Base-by-base conservation (phyloP, 1,140 invertebrate species). In the Bombus balteatus region DNA sequence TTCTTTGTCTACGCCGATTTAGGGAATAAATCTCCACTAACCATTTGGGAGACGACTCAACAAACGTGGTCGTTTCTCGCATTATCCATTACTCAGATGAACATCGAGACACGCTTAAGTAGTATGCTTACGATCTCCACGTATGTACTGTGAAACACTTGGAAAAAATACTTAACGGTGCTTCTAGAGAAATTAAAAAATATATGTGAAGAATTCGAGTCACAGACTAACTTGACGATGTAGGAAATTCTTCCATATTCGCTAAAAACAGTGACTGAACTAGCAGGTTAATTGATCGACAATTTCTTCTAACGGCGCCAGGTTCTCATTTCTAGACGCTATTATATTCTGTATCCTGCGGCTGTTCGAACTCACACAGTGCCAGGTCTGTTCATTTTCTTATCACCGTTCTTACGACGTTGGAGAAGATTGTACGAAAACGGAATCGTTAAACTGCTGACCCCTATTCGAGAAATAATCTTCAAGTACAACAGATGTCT, bases 271-370 rank as follows among this genome's bases (percentile, higher is more conserved):
- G 86, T 92, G 92, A 92, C 89, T 90, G 89, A 92, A 92, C 91
- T 86, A 13, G 79, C 84, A 90, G 91, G 91, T 93, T 93, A 93
- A 94, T 94, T 93, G 91, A 91, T 90, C 87, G 81, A 83, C 89
- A 94, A 92, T 75, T 88, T 88, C 86, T 93, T 89, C 59, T 94
- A 94, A 94, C 93, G 93, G 93, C 84, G 78, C 78, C 81, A 78
- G 79, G 83, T 81, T 91, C 85, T 87, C 78, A 43, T 86, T 89
- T 86, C 83, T 79, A 57, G n/a, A 68, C 59, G 47, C 43, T 57
- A 53, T 79, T 70, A 34, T 66, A 43, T 32, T 68, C 25, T 28
- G 32, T 68, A 78, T 68, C 68, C 74, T 71, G 15, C 34, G 41
- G 86, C 32, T 72, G 89, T 89, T 66, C 41, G 62, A 6, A 15